These are phyloP conservation scores for Lithobius niger DNA, from an alignment of 1,140 invertebrate species.

Conservation along the genomic window DNA sequence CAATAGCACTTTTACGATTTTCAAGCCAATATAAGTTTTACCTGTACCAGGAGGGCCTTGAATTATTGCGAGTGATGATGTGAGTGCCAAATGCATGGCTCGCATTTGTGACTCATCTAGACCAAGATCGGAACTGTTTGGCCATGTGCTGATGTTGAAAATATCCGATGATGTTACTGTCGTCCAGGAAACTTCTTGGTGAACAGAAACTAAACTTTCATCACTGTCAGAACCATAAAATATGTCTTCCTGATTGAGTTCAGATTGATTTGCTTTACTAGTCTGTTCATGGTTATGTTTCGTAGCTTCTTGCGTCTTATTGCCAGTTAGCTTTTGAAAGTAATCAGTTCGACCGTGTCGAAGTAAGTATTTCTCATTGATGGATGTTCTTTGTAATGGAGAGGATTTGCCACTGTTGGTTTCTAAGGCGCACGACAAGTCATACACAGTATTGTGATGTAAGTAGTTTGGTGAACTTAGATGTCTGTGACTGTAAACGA, in stretches of 20 bases:
- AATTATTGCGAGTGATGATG: conserved; percentile 46
- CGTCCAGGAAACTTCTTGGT: background rate
- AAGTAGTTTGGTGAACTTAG: conserved; percentile 10
- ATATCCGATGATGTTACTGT: background rate
- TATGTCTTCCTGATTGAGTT: background rate
- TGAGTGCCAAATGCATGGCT: conserved; percentile 34
- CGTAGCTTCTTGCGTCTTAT: too few species aligned
- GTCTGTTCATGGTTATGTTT: too few species aligned
- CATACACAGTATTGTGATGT: background rate
- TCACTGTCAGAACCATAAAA: background rate
- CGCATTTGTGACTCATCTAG: conserved; percentile 34
- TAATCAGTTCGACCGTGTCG: too few species aligned
- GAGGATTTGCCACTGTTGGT: too few species aligned
- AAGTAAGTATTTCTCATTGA: too few species aligned
- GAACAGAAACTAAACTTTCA: background rate
- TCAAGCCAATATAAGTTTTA: conserved; percentile 55
- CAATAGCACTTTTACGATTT: conserved; percentile 29
- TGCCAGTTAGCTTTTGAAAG: too few species aligned
- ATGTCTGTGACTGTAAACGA: conserved; percentile 18
- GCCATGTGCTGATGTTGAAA: conserved; percentile 7
- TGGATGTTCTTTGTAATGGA: too few species aligned
- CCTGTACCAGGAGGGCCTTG: conserved; percentile 65
- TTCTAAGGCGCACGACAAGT: background rate
- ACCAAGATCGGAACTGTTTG: conserved; percentile 20
- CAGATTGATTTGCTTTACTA: too few species aligned